Conservation (phyloP, 2,113 vertebrate species). For the Oncorhynchus mykiss region DNA sequence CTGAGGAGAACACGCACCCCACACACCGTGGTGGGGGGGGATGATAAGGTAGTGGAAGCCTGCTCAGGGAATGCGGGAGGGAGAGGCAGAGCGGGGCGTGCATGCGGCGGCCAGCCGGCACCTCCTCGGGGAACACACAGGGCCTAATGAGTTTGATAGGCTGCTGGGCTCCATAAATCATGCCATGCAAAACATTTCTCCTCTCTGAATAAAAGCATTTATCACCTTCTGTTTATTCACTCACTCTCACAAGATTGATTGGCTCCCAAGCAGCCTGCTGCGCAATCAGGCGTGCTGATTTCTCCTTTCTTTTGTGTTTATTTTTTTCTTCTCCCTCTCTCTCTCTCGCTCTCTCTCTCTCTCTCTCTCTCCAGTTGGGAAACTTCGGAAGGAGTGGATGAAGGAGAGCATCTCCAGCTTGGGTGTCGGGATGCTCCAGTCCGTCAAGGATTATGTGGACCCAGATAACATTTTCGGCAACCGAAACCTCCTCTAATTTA, state of each 20-base stretch:
- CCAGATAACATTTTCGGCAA: constrained; percentile 97
- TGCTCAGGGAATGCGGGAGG: constrained; percentile 13
- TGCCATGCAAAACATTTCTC: constrained; percentile 99
- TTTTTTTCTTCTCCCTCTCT: constrained; percentile 60
- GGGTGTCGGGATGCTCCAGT: constrained; percentile 94
- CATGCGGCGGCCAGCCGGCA: constrained; percentile 79
- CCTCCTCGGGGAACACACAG: constrained; percentile 91
- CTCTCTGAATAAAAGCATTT: constrained; percentile 99
- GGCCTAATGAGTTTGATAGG: constrained; percentile 99
- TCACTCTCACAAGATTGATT: constrained; percentile 98
- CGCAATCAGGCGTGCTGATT: constrained; percentile 78
- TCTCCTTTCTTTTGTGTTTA: constrained; percentile 66
- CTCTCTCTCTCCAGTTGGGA: constrained; percentile 82
- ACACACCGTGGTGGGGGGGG: constrained; percentile 26
- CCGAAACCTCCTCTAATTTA: constrained; percentile 92
- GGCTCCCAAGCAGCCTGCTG: constrained; percentile 85
- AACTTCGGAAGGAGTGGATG: constrained; percentile 98
- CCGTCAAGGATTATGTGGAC: constrained; percentile 95
- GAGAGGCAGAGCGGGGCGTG: constrained; percentile 68
- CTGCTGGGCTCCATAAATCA: constrained; percentile 99
- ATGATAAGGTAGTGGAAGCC: constrained; percentile 39
- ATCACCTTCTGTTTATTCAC: constrained; percentile 99
- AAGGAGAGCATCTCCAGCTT: constrained; percentile 89
- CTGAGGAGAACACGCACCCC: constrained; percentile 21
- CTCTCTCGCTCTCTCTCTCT: neutral